phyloP scores from a whole-genome alignment of 2,113 vertebrate genomes.

The Microtus pennsylvanicus region DNA sequence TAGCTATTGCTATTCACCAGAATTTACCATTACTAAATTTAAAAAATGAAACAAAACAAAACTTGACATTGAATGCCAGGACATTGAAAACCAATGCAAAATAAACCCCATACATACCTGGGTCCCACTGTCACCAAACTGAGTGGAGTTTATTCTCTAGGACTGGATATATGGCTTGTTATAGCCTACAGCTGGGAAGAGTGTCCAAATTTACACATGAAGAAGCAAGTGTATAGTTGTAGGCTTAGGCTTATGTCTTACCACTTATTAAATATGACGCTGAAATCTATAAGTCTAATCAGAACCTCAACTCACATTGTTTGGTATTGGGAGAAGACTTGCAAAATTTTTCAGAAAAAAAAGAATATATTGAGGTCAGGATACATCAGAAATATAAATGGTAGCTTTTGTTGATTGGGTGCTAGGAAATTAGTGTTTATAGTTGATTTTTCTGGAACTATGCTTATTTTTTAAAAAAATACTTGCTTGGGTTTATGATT shows the following conservation, averaged over 20 bases:
- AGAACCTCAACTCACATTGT: not conserved
- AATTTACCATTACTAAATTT: not conserved
- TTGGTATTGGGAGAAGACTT: not conserved
- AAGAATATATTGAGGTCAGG: not conserved
- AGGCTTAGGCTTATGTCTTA: conserved; percentile 41
- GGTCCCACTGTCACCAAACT: not conserved
- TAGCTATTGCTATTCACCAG: not conserved
- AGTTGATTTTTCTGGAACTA: not conserved
- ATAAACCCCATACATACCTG: not conserved
- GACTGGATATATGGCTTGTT: not conserved
- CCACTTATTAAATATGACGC: not conserved
- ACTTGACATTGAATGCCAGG: not conserved
- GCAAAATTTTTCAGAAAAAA: not conserved
- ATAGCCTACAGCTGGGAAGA: not conserved
- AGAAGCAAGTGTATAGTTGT: not conserved
- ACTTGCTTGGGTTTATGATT: not conserved
- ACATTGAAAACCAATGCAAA: conserved; percentile 6
- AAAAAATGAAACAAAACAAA: not conserved
- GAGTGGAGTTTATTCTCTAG: not conserved
- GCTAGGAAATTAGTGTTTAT: not conserved
- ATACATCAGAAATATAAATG: conserved; percentile 41
- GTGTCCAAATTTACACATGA: not conserved
- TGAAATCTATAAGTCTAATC: conserved; percentile 23
- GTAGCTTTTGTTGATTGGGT: not conserved
- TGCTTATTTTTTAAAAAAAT: not conserved